These are phyloP conservation scores for Chromobotia macracanthus DNA, from an alignment of 2,797 vertebrate species.

Conservation along the genomic window DNA sequence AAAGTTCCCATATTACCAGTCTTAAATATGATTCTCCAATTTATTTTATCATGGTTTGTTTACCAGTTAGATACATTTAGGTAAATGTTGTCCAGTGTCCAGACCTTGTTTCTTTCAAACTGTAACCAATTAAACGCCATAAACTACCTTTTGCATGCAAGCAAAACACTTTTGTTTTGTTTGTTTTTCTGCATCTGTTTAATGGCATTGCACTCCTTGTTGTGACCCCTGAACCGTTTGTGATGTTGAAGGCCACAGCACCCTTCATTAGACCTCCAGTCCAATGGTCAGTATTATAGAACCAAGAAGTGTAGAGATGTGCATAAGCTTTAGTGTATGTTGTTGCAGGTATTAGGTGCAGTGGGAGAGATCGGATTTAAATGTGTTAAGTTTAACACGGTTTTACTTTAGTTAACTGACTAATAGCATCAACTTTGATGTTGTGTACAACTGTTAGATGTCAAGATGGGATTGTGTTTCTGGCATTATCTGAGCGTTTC, in stretches of 20 bases:
- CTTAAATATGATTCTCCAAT: background rate
- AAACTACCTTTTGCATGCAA: background rate
- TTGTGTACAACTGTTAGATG: background rate
- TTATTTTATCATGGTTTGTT: background rate
- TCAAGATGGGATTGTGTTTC: background rate
- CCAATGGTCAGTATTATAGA: slow-evolving; percentile 23
- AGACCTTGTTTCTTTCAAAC: background rate
- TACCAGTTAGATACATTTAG: background rate
- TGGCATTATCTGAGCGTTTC: slow-evolving; percentile 9
- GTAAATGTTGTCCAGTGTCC: background rate
- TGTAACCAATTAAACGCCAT: background rate
- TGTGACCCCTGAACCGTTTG: background rate
- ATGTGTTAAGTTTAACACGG: too few relatives aligned
- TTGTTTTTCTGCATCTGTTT: background rate
- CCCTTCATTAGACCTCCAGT: background rate
- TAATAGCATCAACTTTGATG: too few relatives aligned
- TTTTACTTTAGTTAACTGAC: too few relatives aligned
- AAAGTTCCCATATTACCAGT: slow-evolving; percentile 37
- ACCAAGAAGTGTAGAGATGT: background rate
- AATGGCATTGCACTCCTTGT: background rate
- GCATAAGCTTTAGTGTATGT: too few relatives aligned
- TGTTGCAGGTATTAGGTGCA: too few relatives aligned
- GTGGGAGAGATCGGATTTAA: too few relatives aligned
- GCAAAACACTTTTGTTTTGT: background rate
- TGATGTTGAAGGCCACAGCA: slow-evolving; percentile 15